Evolutionary conservation across 2,888 invertebrate species (phyloP).

Genomic region (Pimpla rufipes): DNA sequence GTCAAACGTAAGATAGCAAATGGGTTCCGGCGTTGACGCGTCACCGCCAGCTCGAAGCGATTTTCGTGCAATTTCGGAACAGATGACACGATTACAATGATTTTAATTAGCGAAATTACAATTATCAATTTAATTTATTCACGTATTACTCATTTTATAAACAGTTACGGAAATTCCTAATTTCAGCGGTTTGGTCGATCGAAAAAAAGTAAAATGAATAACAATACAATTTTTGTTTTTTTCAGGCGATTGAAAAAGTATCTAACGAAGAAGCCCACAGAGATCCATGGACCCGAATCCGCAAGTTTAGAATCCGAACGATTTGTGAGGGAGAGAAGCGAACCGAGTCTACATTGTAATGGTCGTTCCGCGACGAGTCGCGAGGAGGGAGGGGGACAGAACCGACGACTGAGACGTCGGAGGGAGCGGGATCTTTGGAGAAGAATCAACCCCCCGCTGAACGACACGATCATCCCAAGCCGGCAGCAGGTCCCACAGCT

Average conservation of each 20-base stretch:
- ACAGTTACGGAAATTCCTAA: no score
- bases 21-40: not conserved
- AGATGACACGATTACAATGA: not conserved
- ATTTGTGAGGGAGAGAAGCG: slow-evolving; percentile 6
- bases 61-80: not conserved
- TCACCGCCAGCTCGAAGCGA: not conserved
- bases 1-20: slow-evolving; percentile 29
- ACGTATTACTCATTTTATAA: no score
- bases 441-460: slow-evolving; percentile 57
- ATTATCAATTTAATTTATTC: no score
- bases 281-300: slow-evolving; percentile 16
- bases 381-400: slow-evolving; percentile 33
- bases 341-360: slow-evolving; percentile 42
- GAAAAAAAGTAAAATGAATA: no score
- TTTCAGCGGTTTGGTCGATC: no score
- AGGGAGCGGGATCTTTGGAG: slow-evolving; percentile 27
- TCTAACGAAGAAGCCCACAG: not conserved
- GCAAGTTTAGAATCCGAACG: not conserved
- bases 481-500: slow-evolving; percentile 44
- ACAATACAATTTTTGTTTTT: slow-evolving; percentile 7
- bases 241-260: not conserved
- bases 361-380: slow-evolving; percentile 50
- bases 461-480: slow-evolving; percentile 46
- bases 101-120: not conserved
- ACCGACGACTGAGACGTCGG: slow-evolving; percentile 45